Base-by-base conservation (phyloP, 2,888 invertebrate genomes). In the Cryptus armator region DNA sequence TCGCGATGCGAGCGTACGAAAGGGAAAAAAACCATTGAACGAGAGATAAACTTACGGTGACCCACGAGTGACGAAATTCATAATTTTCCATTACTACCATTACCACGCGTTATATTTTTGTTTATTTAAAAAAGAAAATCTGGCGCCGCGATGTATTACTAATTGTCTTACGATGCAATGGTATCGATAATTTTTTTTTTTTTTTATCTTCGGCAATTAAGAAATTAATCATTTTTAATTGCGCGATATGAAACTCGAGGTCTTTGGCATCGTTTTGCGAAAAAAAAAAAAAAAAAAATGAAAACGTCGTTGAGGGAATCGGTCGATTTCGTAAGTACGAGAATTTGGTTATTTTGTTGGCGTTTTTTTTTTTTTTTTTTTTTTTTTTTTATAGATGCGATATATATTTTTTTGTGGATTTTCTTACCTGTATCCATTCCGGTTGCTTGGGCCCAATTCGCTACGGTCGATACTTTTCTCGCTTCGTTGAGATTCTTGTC, bases 381-480 rank as follows among this genome's bases (percentile, higher is more conserved):
- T 19, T 19, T 16, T 56, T 9, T 59, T 59, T 24, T 59, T 24
- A 29, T 5, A 10, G 24, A 59, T 14, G 9, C 14, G 1, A 29
- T 59, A 24, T 24, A 7, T 29, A 7, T 32, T 32, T n/a, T n/a
- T 29, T 10, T n/a, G 10, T 10, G 16, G 9, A 14, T 32, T n/a
- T 32, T 53, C 87, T 89, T 87, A 94, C 94, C 96, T 48, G 96
- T 96, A 56, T 95, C 94, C 90, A 95, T 95, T 72, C 95, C 95
- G 51, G 94, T 95, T 48, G 94, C 92, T 89, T 95, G 95, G 0
- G 95, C 96, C 96, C 96, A 96, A 82, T 95, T 94, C 82, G 95
- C 94, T 44, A 96, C 92, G 53, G 94, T 94, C 0, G 94, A 91
- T 0, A 95, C 85, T 86, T 91, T 91, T 83, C 93, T 93, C 74